These are phyloP conservation scores for Ciconia nigra DNA, from an alignment of 2,797 vertebrate species.

Conservation along the genomic window DNA sequence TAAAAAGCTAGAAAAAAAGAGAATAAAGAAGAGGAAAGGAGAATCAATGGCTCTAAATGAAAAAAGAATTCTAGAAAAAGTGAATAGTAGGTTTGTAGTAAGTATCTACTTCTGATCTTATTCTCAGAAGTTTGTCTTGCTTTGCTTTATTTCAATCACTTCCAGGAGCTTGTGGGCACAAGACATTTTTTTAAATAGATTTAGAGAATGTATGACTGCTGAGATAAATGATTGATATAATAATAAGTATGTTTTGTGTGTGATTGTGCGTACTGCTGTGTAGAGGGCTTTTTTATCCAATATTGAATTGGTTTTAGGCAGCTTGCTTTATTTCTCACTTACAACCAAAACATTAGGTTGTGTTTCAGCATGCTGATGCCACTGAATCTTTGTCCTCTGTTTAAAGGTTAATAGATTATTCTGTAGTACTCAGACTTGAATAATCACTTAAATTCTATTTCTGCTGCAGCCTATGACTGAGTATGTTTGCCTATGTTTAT, in stretches of 20 bases:
- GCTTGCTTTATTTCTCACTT: not conserved
- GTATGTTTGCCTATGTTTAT: not conserved
- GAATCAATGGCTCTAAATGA: conserved; percentile 96
- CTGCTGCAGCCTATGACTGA: not conserved
- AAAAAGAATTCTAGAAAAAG: conserved; percentile 94
- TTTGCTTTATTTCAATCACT: not conserved
- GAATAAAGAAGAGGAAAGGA: conserved; percentile 93
- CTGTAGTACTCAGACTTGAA: not conserved
- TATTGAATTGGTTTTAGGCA: not conserved
- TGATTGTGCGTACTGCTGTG: not conserved
- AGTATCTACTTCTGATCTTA: conserved; percentile 77
- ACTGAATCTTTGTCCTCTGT: not conserved
- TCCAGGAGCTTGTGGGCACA: not conserved
- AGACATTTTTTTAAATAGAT: not conserved
- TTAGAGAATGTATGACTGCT: not conserved
- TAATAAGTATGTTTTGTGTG: not conserved
- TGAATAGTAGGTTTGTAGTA: conserved; percentile 96
- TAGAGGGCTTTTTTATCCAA: not conserved
- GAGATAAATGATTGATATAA: not conserved
- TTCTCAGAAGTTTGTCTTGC: not conserved
- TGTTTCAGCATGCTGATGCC: not conserved
- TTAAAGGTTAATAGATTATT: not conserved
- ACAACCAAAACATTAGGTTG: not conserved
- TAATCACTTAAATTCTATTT: not conserved
- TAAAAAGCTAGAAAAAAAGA: conserved; percentile 96